Evolutionary conservation across 1,140 invertebrate species (phyloP), one percentile per base, ranked within the genome.

Genomic region (Eufriesea mexicana): DNA sequence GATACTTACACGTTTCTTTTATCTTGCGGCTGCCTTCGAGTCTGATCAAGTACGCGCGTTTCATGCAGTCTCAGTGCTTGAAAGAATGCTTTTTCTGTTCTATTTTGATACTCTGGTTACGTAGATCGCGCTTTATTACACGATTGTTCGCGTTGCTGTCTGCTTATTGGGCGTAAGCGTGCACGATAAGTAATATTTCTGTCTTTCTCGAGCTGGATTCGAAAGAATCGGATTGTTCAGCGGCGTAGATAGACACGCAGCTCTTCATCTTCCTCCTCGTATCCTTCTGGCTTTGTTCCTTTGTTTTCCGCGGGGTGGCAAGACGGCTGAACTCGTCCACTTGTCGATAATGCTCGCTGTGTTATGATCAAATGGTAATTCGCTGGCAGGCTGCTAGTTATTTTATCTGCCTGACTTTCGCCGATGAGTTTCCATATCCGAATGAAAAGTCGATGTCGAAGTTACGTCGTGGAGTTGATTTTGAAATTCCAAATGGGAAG

Each of bases 121-220:
- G 75, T 84, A 79, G 74, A 78, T 51, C 75, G 74, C 67, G 80
- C 80, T 83, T 72, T n/a, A 55, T 68, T 77, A 74, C 71, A 55
- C 61, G 16, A 47, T 76, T 76, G 23, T 61, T 75, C 59, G 55
- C 49, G 5, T 74, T 80, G 25, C 72, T 67, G 74, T 61, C 35
- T 55, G 73, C 72, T 75, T 79, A 20, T 57, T 57, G 18, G 18
- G 18, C n/a, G 71, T 55, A 75, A 16, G 51, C 51, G 64, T 68
- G 80, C 80, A 83, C 80, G 74, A 64, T 49, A 18, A 28, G 9
- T 51, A 51, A 14, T 51, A 51, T 51, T 14, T 51, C 49, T 51
- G 16, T 25, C 35, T 35, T 35, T 35, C 35, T 2, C 35, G 42
- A 49, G 16, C 25, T 1, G n/a, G n/a, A 28, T 57, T 23, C 59